Evolutionary conservation across 1,140 invertebrate genomes (phyloP).

Genomic region (Macrotrachela quadricornifera): DNA sequence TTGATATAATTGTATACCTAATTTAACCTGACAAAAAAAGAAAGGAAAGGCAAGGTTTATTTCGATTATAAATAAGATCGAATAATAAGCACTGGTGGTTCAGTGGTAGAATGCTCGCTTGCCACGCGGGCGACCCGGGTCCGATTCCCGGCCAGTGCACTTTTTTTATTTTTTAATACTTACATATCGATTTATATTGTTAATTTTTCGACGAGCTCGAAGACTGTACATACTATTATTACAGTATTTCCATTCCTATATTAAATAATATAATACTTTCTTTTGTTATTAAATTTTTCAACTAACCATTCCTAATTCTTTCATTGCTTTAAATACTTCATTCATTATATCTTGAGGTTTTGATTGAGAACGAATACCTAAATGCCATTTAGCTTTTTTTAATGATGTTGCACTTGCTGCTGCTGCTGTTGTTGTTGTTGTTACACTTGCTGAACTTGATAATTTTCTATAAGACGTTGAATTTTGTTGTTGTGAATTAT

Average conservation of each 20-base stretch:
- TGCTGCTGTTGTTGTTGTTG: too few species aligned
- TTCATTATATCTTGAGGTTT: constrained; percentile 99
- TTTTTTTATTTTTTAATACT: too few species aligned
- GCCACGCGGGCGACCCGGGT: too few species aligned
- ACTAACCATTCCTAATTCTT: constrained; percentile 69
- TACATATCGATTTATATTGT: constrained; percentile 17
- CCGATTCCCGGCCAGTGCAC: too few species aligned
- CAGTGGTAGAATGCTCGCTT: too few species aligned
- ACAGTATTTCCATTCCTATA: constrained; percentile 8
- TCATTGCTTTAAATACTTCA: constrained; percentile 97
- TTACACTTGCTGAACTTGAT: too few species aligned
- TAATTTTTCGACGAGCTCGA: not conserved
- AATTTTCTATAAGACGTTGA: too few species aligned
- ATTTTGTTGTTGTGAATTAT: too few species aligned
- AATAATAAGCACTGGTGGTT: too few species aligned
- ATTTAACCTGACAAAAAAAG: constrained; percentile 49
- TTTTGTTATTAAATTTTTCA: not conserved
- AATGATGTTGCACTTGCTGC: too few species aligned
- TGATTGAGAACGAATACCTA: constrained; percentile 86
- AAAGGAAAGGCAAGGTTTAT: too few species aligned
- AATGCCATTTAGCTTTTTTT: constrained; percentile 94
- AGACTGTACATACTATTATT: constrained; percentile 9
- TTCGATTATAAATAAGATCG: too few species aligned
- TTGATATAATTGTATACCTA: constrained; percentile 94
- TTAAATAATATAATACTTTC: not conserved